A percentile compares a stretch with the other conserved stretches of the same genome.
Conservation (phyloP, 2,888 invertebrate genomes). For the Conomelus anceps region DNA sequence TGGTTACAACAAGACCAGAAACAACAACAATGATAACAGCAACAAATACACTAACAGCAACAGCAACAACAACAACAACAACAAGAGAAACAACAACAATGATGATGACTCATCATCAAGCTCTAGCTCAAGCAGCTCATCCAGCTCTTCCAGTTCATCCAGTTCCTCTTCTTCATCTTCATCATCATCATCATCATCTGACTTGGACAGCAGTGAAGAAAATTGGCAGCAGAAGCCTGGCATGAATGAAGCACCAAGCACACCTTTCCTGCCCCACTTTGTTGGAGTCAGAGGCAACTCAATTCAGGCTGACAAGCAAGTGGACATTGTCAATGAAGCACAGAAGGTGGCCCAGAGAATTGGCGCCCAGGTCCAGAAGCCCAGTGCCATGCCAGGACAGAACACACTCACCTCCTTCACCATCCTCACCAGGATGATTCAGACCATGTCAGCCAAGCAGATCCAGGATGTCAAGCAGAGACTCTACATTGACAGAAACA, state of each 20-base stretch:
- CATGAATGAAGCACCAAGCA: conserved; percentile 44
- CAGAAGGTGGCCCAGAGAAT: conserved; percentile 49
- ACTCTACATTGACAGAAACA: conserved; percentile 44
- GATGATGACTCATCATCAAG: conserved; percentile 25
- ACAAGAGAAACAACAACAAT: conserved; percentile 2
- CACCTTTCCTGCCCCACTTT: conserved; percentile 46
- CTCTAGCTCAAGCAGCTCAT: conserved; percentile 33
- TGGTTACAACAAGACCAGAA: neutral
- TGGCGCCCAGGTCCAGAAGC: conserved; percentile 52
- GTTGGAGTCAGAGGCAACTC: conserved; percentile 46
- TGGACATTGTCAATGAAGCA: conserved; percentile 38
- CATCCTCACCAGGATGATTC: conserved; percentile 51
- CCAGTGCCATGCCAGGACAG: conserved; percentile 50
- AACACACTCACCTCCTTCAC: conserved; percentile 58
- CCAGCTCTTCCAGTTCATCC: conserved; percentile 30
- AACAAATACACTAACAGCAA: neutral
- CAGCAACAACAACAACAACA: neutral
- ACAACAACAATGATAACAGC: neutral
- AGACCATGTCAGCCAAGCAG: conserved; percentile 56
- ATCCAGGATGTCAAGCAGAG: conserved; percentile 49
- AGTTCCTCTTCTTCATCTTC: conserved; percentile 37
- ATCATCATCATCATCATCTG: conserved; percentile 43
- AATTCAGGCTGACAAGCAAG: conserved; percentile 39
- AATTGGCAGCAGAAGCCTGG: conserved; percentile 43
- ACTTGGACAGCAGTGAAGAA: conserved; percentile 41